A percentile compares a stretch with the other conserved stretches of the same genome.
Evolutionary conservation across 2,113 vertebrate species (phyloP).

Genomic region (Toxostoma redivivum): DNA sequence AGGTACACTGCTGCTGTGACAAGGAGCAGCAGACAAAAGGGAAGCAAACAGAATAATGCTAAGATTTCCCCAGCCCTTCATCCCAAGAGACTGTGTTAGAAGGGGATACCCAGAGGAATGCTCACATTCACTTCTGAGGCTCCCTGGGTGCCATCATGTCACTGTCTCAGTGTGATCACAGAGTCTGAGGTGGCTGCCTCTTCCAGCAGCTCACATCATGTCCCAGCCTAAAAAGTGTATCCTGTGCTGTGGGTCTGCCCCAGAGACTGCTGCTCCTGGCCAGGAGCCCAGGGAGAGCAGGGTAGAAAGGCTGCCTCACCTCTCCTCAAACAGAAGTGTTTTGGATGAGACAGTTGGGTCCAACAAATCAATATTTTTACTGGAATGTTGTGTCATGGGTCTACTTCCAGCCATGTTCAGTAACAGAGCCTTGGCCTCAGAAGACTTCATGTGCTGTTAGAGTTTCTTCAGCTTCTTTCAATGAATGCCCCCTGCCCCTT

Average conservation of each 20-base stretch:
- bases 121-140: neutral
- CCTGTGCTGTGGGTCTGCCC: neutral
- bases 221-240: neutral
- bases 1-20: neutral
- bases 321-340: neutral
- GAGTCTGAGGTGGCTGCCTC: neutral
- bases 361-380: neutral
- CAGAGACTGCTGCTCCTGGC: neutral
- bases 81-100: neutral
- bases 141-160: neutral
- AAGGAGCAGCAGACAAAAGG: neutral
- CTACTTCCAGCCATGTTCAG: neutral
- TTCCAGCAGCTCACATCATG: neutral
- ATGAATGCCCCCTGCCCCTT: rapidly evolving
- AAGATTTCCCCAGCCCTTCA: neutral
- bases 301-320: neutral
- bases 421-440: neutral
- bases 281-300: neutral
- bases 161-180: neutral
- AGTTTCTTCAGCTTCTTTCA: neutral
- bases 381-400: neutral
- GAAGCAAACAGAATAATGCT: neutral
- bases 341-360: neutral
- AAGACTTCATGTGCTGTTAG: neutral
- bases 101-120: neutral